These are phyloP conservation scores for Lepilemur ruficaudatus DNA, from an alignment of 2,797 vertebrate genomes.

Conservation along the genomic window DNA sequence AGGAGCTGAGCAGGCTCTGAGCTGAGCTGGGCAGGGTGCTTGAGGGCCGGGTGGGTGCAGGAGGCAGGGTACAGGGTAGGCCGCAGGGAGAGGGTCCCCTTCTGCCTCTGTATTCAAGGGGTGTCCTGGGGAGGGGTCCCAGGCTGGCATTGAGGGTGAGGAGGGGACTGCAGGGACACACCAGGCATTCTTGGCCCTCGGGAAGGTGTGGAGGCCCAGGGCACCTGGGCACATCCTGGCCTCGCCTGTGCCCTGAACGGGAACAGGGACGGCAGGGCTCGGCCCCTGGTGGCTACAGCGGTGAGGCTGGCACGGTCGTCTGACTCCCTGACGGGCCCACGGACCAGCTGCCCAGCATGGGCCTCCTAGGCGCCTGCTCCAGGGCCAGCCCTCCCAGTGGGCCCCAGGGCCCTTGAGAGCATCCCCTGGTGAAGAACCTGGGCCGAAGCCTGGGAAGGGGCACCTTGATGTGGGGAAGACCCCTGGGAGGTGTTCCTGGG, in stretches of 20 bases:
- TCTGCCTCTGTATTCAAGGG: not conserved
- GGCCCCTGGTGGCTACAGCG: not conserved
- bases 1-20: not conserved
- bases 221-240: not conserved
- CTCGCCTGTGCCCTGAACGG: not conserved
- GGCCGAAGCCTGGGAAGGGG: too few relatives aligned
- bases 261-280: not conserved
- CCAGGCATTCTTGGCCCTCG: not conserved
- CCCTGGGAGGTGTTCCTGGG: not conserved
- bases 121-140: not conserved
- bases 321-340: not conserved
- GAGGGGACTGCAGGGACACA: not conserved
- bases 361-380: not conserved
- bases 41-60: not conserved
- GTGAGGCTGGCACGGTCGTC: not conserved
- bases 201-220: not conserved
- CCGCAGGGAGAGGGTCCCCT: too few relatives aligned
- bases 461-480: accelerated
- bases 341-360: not conserved
- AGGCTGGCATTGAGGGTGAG: not conserved
- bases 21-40: not conserved
- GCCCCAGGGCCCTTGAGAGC: not conserved
- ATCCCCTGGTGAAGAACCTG: not conserved
- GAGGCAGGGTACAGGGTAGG: not conserved
- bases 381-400: not conserved